Conservation (phyloP, 2,888 invertebrate species). For the Deroplatys truncata region DNA sequence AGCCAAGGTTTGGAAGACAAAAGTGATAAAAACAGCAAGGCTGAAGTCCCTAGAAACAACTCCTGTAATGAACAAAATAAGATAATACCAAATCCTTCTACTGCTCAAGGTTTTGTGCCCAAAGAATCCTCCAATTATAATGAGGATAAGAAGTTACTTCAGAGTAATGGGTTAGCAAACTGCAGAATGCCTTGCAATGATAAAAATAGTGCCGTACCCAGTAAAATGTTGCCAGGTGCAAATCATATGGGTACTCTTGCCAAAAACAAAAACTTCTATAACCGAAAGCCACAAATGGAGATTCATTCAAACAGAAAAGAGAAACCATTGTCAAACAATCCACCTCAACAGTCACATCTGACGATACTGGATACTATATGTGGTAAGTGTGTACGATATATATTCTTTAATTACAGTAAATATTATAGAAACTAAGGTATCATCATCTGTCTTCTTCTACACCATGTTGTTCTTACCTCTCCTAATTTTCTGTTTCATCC, state of each 20-base stretch:
- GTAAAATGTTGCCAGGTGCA: not conserved
- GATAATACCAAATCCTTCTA: not conserved
- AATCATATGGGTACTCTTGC: not conserved
- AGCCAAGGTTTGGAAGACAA: conserved; percentile 3
- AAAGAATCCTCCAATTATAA: not conserved
- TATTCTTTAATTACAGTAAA: not conserved
- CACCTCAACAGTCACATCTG: not conserved
- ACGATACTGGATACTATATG: not conserved
- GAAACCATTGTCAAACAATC: not conserved
- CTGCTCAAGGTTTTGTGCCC: not conserved
- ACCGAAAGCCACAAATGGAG: not conserved
- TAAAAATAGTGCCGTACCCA: not conserved
- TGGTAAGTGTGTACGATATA: not conserved
- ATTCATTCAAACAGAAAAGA: not conserved
- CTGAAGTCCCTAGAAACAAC: not conserved
- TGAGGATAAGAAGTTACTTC: not conserved
- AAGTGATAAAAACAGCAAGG: not conserved
- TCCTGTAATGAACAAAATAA: not conserved
- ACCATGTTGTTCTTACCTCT: no score
- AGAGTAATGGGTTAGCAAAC: not conserved
- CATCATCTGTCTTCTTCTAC: no score
- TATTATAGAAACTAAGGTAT: no score
- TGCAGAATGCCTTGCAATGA: not conserved
- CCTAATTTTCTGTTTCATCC: not conserved
- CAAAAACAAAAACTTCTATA: not conserved